Conservation (phyloP, 2,113 vertebrate species). For the Notechis scutatus region DNA sequence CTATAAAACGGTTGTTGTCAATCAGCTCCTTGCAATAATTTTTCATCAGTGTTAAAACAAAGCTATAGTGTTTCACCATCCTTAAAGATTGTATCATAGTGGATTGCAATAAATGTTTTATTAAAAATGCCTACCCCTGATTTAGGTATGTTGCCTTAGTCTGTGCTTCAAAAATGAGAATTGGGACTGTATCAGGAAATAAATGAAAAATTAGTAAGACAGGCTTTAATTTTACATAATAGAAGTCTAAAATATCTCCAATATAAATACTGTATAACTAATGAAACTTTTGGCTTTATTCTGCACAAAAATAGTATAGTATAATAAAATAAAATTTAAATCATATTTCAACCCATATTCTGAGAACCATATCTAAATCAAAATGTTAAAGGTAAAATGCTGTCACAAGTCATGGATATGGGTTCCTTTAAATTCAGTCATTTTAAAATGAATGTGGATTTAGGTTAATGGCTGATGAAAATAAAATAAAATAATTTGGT, state of each 20-base stretch:
- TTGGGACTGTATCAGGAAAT: neutral
- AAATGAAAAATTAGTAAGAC: constrained; percentile 34
- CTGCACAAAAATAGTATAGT: neutral
- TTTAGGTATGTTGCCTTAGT: neutral
- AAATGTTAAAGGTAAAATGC: neutral
- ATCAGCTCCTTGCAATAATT: neutral
- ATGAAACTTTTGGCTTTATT: constrained; percentile 34
- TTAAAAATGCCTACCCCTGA: neutral
- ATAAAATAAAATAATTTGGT: neutral
- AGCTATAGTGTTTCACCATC: neutral
- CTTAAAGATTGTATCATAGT: neutral
- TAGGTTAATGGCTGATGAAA: neutral
- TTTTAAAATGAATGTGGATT: neutral
- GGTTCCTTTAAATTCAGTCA: neutral
- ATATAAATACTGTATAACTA: constrained; percentile 20
- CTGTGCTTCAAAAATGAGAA: neutral
- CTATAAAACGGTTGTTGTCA: neutral
- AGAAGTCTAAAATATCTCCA: constrained; percentile 7
- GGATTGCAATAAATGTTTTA: neutral
- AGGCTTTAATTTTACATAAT: constrained; percentile 39
- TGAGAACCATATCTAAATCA: neutral
- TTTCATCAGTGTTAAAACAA: neutral
- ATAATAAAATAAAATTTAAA: neutral
- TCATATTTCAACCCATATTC: neutral
- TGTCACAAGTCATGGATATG: neutral